Percentiles rank a stretch among this genome's conserved stretches.
Conservation (phyloP, 2,113 vertebrate species). For the Lepidothrix coronata region DNA sequence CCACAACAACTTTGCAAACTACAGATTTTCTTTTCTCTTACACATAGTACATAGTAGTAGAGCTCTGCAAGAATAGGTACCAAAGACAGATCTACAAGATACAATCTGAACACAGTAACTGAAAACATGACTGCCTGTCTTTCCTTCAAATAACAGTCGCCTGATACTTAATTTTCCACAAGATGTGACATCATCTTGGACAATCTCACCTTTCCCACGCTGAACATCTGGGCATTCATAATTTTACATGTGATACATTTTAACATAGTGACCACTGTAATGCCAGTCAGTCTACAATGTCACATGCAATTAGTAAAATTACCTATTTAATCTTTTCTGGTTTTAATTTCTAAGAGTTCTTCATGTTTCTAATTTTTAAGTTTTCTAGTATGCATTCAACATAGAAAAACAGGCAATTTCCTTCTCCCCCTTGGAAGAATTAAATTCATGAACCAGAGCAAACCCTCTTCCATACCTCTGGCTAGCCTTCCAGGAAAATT, state of each 20-base stretch:
- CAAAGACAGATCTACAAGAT: background rate
- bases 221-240: background rate
- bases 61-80: background rate
- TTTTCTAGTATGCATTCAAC: background rate
- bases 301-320: background rate
- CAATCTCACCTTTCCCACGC: background rate
- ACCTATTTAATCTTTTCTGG: background rate
- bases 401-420: background rate
- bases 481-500: background rate
- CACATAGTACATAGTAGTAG: background rate
- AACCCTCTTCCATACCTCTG: background rate
- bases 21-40: background rate
- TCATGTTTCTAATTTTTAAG: background rate
- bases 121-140: background rate
- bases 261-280: background rate
- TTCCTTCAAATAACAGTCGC: background rate
- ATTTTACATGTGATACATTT: background rate
- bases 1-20: background rate
- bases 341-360: background rate
- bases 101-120: background rate
- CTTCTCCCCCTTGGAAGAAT: background rate
- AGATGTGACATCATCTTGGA: fast-evolving
- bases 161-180: background rate
- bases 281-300: background rate
- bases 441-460: background rate